Evolutionary conservation across 2,888 invertebrate species (phyloP).

Genomic region (Eurois occulta): DNA sequence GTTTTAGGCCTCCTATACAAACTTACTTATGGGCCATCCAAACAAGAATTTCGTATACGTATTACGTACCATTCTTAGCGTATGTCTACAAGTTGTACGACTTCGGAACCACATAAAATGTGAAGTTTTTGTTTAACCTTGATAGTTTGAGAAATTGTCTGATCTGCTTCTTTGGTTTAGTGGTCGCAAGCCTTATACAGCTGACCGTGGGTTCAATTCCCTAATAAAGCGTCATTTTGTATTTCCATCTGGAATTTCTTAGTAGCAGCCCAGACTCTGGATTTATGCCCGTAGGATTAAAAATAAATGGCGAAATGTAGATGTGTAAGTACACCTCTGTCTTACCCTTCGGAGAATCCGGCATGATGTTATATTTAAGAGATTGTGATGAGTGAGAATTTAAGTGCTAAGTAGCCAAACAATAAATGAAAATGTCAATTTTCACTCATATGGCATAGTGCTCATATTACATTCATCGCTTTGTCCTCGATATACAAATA

Average conservation of each 20-base stretch:
- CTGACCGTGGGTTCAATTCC: neutral
- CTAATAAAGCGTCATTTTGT: too few species aligned
- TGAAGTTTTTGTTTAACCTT: neutral
- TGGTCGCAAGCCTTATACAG: neutral
- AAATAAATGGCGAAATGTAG: neutral
- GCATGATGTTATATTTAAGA: neutral
- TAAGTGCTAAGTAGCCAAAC: constrained; percentile 1
- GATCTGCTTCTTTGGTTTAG: neutral
- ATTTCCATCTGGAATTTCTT: neutral
- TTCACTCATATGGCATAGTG: constrained; percentile 3
- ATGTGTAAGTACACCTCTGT: neutral
- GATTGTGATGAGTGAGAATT: constrained; percentile 5
- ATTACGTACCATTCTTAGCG: neutral
- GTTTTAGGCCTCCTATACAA: constrained; percentile 30
- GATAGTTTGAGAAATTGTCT: neutral
- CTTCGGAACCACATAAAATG: neutral
- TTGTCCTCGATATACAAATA: constrained; percentile 48
- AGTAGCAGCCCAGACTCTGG: neutral
- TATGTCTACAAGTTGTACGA: neutral
- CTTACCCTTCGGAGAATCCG: neutral
- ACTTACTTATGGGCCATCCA: constrained; percentile 17
- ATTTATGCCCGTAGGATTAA: neutral
- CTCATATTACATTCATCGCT: constrained; percentile 23
- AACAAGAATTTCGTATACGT: too few species aligned
- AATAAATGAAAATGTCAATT: constrained; percentile 33